These are phyloP conservation scores for Temnothorax nylanderi DNA, from an alignment of 1,140 invertebrate species.

Conservation along the genomic window DNA sequence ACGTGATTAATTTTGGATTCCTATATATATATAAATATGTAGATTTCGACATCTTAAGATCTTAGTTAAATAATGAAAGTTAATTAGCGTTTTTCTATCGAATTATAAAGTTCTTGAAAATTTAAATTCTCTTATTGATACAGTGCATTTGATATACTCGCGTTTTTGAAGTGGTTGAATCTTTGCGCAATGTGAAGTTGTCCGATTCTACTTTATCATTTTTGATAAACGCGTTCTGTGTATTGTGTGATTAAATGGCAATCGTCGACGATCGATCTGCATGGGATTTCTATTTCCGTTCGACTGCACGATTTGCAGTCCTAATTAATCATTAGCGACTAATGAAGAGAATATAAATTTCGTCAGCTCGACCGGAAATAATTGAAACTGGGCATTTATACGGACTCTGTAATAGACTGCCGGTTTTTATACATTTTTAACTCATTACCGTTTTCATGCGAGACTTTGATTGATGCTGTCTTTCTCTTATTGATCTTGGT, in stretches of 20 bases:
- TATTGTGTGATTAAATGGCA: constrained; percentile 53
- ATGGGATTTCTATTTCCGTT: constrained; percentile 69
- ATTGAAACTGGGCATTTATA: constrained; percentile 71
- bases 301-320: constrained; percentile 40
- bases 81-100: neutral
- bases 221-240: constrained; percentile 41
- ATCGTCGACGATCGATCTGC: constrained; percentile 26
- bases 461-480: constrained; percentile 13
- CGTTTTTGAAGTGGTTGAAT: neutral
- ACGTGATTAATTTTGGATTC: neutral
- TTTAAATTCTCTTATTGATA: neutral
- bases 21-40: too few species aligned
- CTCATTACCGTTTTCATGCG: neutral
- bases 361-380: constrained; percentile 57
- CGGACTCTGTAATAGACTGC: constrained; percentile 39
- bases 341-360: constrained; percentile 21
- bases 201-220: neutral
- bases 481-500: constrained; percentile 23
- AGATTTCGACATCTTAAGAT: neutral
- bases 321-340: neutral
- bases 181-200: neutral
- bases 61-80: neutral
- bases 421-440: constrained; percentile 40
- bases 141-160: neutral
- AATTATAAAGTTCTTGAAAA: neutral